Evolutionary conservation across 1,140 invertebrate species (phyloP), one percentile per base, ranked within the genome.

Genomic region (Branchinecta lynchi): DNA sequence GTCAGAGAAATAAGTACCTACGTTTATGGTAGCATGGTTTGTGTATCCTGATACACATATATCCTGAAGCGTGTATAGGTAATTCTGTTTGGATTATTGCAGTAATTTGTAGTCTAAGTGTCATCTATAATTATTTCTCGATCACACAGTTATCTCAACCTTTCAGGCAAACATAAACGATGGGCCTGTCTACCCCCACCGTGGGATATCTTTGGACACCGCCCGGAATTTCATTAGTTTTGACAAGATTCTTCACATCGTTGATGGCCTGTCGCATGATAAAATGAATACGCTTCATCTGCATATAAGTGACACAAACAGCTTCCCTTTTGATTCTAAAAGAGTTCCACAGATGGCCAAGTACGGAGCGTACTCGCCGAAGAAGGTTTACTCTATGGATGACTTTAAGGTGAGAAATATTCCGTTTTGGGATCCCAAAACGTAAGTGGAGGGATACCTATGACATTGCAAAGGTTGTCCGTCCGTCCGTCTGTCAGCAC

Each of bases 271-370:
- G 76, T 72, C 74, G 9, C 75, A 76, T 65, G 75, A 74, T 66
- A 77, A 77, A 69, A 70, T 78, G 44, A 78, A 77, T 69, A 73
- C 74, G 3, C 72, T 78, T 43, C 77, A 78, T 68, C 20, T 68
- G 15, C 77, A 78, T 66, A 74, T 78, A 45, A 77, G 75, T 3
- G 77, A 78, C 70, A 72, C 75, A 8, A 76, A 77, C 65, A 76
- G 75, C 69, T 78, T 78, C 70, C 77, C 77, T 3, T 74, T 78
- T 65, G 74, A 75, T 21, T 73, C 76, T 1, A 69, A 75, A 67
- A 70, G 70, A 67, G 73, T 77, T 15, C 77, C 77, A 12, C 73
- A 77, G 44, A 75, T 78, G 71, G 68, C 73, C 20, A 32, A 72
- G 43, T 75, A 75, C 66, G 75, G 75, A 32, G 71, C 75, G 9